Base-by-base conservation (phyloP, 1,140 invertebrate genomes). In the Drosophila parabipectinata region DNA sequence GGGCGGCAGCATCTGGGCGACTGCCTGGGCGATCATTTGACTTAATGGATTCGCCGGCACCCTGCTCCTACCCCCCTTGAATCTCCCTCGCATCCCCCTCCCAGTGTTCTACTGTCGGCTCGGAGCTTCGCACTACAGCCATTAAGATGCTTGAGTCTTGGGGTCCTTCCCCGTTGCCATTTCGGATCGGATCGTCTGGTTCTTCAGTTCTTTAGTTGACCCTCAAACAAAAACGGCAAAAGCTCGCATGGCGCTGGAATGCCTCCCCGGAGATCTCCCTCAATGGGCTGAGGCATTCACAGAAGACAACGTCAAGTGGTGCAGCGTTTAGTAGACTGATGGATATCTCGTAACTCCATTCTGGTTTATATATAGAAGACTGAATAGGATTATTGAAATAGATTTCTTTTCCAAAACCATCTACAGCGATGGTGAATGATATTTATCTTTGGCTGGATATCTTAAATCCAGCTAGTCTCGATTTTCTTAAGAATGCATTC, bases 21-120 rank as follows among this genome's bases (percentile, higher is more conserved):
- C 62, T 82, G 78, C 74, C 68, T 78, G n/a, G n/a, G n/a, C n/a
- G n/a, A 88, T 76, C 74, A 79, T 82, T 87, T 87, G 69, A 58
- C 82, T 87, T 87, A 87, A 87, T 87, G 82, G 81, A 75, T 78
- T 39, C 66, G 44, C 60, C 45, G 52, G 50, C 72, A 66, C 60
- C 50, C 74, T 72, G 45, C 52, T 72, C 62, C 66, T 63, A n/a
- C 24, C 58, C 26, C 44, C 18, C 18, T 18, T 1, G 18, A 1
- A 1, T 48, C 26, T 50, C 57, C 41, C 41, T 62, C 60, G 24
- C 47, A 63, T 28, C 18, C 34, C 9, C 26, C 26, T 28, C 26
- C 6, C 26, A 28, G 26, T 28, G 26, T 28, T 37, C 34, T 10
- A 12, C 34, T n/a, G 34, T 37, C 45, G 48, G 45, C 34, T 56